Conservation (phyloP, 2,888 invertebrate species). For the Aphodius granarius region DNA sequence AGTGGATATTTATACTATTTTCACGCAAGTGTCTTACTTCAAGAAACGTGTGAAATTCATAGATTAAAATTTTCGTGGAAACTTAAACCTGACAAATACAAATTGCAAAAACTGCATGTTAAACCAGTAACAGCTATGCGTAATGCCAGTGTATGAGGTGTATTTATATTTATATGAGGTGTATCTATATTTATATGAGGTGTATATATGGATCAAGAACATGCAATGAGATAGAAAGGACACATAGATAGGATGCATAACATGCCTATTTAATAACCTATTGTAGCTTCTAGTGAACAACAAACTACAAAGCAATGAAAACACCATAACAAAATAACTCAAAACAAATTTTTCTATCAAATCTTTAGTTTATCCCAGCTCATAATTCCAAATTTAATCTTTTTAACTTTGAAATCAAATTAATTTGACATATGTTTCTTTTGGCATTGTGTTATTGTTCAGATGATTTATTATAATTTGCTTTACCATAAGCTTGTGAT, state of each 20-base stretch:
- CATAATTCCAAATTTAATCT: too few species aligned
- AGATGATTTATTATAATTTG: too few species aligned
- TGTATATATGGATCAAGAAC: not conserved
- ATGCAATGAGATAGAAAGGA: not conserved
- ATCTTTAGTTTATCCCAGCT: too few species aligned
- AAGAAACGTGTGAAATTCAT: too few species aligned
- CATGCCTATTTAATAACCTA: not conserved
- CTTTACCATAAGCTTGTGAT: too few species aligned
- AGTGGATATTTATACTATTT: not conserved
- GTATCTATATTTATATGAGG: not conserved
- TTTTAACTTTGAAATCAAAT: too few species aligned
- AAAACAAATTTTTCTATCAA: too few species aligned
- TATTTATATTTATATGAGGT: not conserved
- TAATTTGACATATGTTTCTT: too few species aligned
- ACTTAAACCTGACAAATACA: too few species aligned
- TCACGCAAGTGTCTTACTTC: not conserved
- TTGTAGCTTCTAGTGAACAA: not conserved
- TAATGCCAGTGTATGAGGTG: not conserved
- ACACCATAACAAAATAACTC: not conserved
- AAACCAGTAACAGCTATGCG: not conserved
- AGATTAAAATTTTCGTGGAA: too few species aligned
- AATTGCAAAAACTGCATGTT: not conserved
- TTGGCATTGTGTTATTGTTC: too few species aligned
- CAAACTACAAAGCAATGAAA: not conserved
- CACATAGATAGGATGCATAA: not conserved